Evolutionary conservation across 2,113 vertebrate species (phyloP), one percentile per base, ranked within the genome.

Genomic region (Falcunculus frontatus): DNA sequence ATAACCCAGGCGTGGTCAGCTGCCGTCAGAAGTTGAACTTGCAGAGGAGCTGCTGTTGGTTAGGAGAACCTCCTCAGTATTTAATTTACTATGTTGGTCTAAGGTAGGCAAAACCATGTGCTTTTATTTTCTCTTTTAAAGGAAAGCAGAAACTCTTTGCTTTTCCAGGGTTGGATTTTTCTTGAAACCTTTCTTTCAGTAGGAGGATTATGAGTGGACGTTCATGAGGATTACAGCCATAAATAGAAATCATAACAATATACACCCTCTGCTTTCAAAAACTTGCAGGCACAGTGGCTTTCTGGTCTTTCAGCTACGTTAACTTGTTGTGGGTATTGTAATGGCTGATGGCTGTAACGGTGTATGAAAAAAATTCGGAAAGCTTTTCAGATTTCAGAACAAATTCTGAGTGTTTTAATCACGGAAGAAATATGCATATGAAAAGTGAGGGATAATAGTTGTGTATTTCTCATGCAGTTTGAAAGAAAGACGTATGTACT

Each of bases 331-430:
- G 14, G 7, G 6, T n/a, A 11, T 49, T 57, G 39, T n/a, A 41
- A 53, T 50, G 56, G 11, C 50, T 68, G 62, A 37, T n/a, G 0
- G 0, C 29, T n/a, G n/a, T n/a, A n/a, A n/a, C n/a, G n/a, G 16
- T 2, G 0, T 35, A 18, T 72, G 60, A 25, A 63, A 80, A 64
- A 52, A 55, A 56, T 30, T 63, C 22, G 26, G 72, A 56, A 55
- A 70, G 23, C n/a, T 80, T 74, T 93, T 79, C 47, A 42, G 50
- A 47, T 83, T 65, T 76, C 47, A 30, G 60, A 72, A 35, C 18
- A 50, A 75, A 52, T 70, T 84, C 41, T 14, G 55, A 59, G 37
- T 32, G 26, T 68, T 74, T 46, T 7, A 89, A 55, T 63, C 1
- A 1, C 17, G 32, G 47, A 23, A 60, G 63, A 85, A 78, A 49